Evolutionary conservation across 2,888 invertebrate genomes (phyloP).

Genomic region (Microctonus hyperodae): DNA sequence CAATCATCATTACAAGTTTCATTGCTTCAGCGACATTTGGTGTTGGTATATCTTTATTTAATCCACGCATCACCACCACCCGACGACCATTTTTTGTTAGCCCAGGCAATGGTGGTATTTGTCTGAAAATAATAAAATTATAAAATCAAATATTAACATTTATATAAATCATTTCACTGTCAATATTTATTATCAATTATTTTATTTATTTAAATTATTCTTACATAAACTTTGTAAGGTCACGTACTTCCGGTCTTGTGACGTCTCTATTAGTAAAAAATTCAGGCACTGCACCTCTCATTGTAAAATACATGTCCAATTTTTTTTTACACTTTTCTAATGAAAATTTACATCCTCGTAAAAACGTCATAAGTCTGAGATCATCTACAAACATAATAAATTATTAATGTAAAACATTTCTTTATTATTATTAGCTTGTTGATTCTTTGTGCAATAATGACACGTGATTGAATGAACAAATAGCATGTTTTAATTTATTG

Average conservation of each 20-base stretch:
- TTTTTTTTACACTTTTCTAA: constrained; percentile 85
- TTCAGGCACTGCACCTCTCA: constrained; percentile 83
- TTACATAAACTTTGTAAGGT: constrained; percentile 76
- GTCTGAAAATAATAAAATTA: constrained; percentile 64
- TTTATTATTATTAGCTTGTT: too few relatives aligned
- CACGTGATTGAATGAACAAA: too few relatives aligned
- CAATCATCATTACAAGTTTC: constrained; percentile 85
- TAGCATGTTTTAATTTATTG: too few relatives aligned
- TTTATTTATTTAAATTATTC: constrained; percentile 48
- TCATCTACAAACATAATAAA: constrained; percentile 69
- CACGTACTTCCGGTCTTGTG: constrained; percentile 74
- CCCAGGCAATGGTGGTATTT: constrained; percentile 82
- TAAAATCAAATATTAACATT: not conserved
- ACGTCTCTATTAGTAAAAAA: constrained; percentile 82
- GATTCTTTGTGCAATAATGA: too few relatives aligned
- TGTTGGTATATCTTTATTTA: constrained; percentile 74
- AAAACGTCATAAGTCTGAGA: constrained; percentile 79
- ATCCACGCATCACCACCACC: constrained; percentile 76
- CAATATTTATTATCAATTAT: not conserved
- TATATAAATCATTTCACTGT: not conserved
- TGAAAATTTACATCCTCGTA: constrained; percentile 86
- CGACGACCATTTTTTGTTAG: constrained; percentile 82
- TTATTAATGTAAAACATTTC: not conserved
- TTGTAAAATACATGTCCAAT: constrained; percentile 88
- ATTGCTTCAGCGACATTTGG: constrained; percentile 79